phyloP scores from a whole-genome alignment of 30 jellyfish, hydroid and myxozoan genomes.

The Mastigias papua region DNA sequence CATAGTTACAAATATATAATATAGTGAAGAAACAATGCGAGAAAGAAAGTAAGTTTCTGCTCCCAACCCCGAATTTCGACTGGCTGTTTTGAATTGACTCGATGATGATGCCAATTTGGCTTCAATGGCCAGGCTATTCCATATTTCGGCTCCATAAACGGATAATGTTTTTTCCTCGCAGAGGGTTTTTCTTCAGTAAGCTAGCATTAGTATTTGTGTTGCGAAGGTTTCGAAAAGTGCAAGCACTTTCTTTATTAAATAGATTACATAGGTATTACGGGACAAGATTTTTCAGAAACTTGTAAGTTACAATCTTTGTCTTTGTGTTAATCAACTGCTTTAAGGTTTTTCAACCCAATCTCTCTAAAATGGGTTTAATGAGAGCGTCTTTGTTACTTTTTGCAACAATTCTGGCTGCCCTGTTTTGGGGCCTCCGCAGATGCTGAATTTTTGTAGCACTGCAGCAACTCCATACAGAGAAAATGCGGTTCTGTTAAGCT shows the following conservation, averaged over 20 bases:
- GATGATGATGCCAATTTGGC: not conserved
- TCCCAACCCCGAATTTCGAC: not conserved
- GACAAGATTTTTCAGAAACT: not conserved
- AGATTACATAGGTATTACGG: not conserved
- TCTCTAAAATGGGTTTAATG: not conserved
- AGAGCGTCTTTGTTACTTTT: not conserved
- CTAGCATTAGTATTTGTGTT: not conserved
- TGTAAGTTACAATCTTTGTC: not conserved
- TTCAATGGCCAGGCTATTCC: not conserved
- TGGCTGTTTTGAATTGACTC: not conserved
- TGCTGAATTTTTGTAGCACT: not conserved
- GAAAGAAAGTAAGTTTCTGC: not conserved
- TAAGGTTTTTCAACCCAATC: not conserved
- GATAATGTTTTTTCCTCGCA: not conserved
- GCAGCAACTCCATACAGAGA: not conserved
- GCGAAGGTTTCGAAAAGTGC: not conserved
- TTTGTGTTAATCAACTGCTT: not conserved
- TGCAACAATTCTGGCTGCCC: not conserved
- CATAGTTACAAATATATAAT: not conserved
- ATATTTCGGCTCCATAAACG: not conserved
- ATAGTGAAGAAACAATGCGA: not conserved
- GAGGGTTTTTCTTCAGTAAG: not conserved
- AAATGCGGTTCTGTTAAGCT: not conserved
- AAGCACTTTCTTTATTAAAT: not conserved
- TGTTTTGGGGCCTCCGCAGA: not conserved